Percentiles rank a stretch among this genome's conserved stretches.
phyloP scores from a whole-genome alignment of 2,797 vertebrate species.

The Hippoglossus hippoglossus region DNA sequence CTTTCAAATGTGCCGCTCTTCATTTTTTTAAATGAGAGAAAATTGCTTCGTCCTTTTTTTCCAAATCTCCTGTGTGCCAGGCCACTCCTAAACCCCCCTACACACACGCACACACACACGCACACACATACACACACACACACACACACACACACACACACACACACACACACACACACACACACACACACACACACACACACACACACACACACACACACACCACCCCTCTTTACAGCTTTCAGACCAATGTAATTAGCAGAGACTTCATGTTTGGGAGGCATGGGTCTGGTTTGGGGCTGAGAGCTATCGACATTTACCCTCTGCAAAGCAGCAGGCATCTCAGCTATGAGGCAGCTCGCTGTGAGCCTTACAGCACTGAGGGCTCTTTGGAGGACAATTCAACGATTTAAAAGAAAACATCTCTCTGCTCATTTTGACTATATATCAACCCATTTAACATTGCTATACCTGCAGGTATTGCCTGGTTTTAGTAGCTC shows the following conservation, averaged over 20 bases:
- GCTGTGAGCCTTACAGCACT: slow-evolving; percentile 9
- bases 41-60: slow-evolving; percentile 26
- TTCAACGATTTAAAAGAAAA: neutral
- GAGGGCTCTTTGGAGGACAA: slow-evolving; percentile 6
- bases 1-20: neutral
- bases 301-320: slow-evolving; percentile 41
- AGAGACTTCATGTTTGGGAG: slow-evolving; percentile 41
- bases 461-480: neutral
- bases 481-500: rapidly evolving
- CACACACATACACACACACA: neutral
- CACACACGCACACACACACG: neutral
- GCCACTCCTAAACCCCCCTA: slow-evolving; percentile 11
- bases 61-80: slow-evolving; percentile 44
- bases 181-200: neutral
- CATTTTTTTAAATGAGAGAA: neutral
- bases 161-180: neutral
- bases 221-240: slow-evolving; percentile 41
- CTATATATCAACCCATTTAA: neutral
- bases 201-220: neutral
- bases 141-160: neutral
- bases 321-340: slow-evolving; percentile 42
- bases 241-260: slow-evolving; percentile 68
- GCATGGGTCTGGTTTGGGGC: slow-evolving; percentile 47
- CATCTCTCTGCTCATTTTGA: neutral
- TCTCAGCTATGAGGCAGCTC: slow-evolving; percentile 34